Evolutionary conservation across 2,113 vertebrate species (phyloP).

Genomic region (Aegypius monachus): DNA sequence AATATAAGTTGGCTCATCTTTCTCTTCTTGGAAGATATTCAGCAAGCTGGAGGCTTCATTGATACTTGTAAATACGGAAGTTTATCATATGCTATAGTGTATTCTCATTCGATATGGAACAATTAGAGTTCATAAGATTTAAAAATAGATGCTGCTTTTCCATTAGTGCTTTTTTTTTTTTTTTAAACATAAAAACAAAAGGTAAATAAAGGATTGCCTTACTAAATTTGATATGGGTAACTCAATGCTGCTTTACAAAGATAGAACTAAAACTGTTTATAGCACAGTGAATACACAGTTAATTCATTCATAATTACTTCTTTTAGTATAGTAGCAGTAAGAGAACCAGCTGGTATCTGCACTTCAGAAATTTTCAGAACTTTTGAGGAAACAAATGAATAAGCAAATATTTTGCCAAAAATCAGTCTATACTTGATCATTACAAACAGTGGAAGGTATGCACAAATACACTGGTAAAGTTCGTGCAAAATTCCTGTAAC

Average conservation of each 20-base stretch:
- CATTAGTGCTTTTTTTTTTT: constrained; percentile 47
- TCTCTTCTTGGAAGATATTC: constrained; percentile 84
- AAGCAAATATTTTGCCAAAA: not conserved
- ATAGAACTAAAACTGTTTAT: constrained; percentile 66
- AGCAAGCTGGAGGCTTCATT: constrained; percentile 77
- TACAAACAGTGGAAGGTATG: not conserved
- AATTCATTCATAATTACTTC: constrained; percentile 57
- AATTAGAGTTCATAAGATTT: constrained; percentile 73
- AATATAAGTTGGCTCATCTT: constrained; percentile 81
- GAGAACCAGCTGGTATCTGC: not conserved
- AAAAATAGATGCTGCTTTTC: constrained; percentile 77
- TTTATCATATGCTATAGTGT: constrained; percentile 71
- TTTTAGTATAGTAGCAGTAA: not conserved
- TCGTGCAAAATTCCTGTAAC: not conserved
- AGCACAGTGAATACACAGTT: constrained; percentile 34
- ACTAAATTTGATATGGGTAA: constrained; percentile 72
- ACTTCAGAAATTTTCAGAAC: not conserved
- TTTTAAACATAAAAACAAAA: constrained; percentile 60
- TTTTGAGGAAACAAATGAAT: not conserved
- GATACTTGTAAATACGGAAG: constrained; percentile 85
- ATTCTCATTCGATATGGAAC: constrained; percentile 75
- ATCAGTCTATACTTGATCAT: not conserved
- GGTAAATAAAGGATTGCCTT: constrained; percentile 72
- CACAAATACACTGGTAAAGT: not conserved
- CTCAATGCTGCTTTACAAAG: constrained; percentile 61